phyloP scores from a whole-genome alignment of 2,113 vertebrate genomes.

The Catharus fuscescens region DNA sequence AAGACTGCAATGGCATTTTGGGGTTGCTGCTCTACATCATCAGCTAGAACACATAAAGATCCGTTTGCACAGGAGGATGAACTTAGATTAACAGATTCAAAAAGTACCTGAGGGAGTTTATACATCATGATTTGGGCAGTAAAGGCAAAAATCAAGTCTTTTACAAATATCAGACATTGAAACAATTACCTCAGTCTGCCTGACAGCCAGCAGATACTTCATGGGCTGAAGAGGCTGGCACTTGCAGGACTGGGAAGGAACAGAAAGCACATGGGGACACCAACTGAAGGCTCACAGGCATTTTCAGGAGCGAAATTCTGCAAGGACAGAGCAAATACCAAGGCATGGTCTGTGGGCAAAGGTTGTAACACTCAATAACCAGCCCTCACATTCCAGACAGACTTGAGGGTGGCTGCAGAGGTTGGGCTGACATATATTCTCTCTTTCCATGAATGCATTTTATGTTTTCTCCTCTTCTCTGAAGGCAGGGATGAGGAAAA shows the following conservation, averaged over 20 bases:
- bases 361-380: neutral
- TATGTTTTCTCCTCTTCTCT: neutral
- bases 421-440: neutral
- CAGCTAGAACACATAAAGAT: slow-evolving; percentile 52
- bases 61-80: neutral
- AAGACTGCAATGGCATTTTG: slow-evolving; percentile 17
- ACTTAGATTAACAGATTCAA: neutral
- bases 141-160: neutral
- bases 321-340: neutral
- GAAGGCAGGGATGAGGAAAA: neutral
- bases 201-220: neutral
- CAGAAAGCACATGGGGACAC: neutral
- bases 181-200: neutral
- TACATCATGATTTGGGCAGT: neutral
- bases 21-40: neutral
- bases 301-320: neutral
- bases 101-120: neutral
- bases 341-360: rapidly evolving
- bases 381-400: neutral
- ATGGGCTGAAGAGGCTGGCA: neutral
- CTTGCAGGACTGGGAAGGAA: neutral
- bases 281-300: neutral
- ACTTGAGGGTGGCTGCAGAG: rapidly evolving
- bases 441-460: neutral
- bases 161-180: neutral